phyloP scores from a whole-genome alignment of 2,888 invertebrate species.

The Hypomecis atomaria region DNA sequence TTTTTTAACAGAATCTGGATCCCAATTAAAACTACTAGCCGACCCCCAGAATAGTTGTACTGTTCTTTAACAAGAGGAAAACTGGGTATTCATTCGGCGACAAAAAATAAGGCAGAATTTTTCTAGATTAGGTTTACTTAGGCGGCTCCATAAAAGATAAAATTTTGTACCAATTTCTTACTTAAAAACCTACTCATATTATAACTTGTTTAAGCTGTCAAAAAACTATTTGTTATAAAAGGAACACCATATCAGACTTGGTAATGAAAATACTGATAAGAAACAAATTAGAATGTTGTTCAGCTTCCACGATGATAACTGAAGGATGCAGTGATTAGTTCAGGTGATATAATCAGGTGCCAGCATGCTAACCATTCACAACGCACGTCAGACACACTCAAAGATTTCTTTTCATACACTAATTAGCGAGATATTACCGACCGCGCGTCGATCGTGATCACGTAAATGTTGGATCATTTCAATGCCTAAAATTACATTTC shows the following conservation, averaged over 20 bases:
- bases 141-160: no score
- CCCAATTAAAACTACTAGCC: no score
- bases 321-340: conserved; percentile 30
- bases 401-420: conserved; percentile 23
- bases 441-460: background rate
- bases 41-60: no score
- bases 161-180: no score
- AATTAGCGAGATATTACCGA: conserved; percentile 34
- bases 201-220: no score
- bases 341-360: conserved; percentile 28
- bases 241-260: background rate
- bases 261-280: background rate
- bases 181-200: no score
- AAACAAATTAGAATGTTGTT: background rate
- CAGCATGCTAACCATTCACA: conserved; percentile 27
- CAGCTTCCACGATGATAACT: conserved; percentile 3
- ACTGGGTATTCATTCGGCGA: no score
- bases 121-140: no score
- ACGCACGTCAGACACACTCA: conserved; percentile 18
- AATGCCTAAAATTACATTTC: background rate
- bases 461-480: background rate
- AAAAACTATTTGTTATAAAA: no score
- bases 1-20: no score
- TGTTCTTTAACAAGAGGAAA: no score
- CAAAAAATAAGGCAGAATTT: no score